Percentiles rank a stretch among this genome's conserved stretches.
phyloP scores from a whole-genome alignment of 2,113 vertebrate species.

The Heterotis niloticus region DNA sequence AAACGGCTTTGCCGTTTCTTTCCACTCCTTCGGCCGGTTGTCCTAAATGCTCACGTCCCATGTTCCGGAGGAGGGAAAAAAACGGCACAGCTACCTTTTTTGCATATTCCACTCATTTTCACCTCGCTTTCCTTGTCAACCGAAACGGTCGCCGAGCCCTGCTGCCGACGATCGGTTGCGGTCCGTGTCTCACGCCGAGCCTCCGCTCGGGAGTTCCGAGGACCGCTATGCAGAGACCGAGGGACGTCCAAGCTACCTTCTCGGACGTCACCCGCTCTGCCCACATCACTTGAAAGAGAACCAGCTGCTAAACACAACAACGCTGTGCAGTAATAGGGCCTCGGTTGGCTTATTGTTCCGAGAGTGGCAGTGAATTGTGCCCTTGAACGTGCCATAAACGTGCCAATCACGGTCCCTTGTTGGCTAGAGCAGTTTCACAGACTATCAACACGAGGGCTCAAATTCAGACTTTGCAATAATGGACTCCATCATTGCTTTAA shows the following conservation, averaged over 20 bases:
- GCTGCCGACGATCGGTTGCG: constrained; percentile 13
- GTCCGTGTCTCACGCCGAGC: not conserved
- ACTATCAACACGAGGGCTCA: not conserved
- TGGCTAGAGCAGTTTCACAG: constrained; percentile 18
- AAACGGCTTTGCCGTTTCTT: constrained; percentile 34
- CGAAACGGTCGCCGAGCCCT: not conserved
- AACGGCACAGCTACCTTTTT: not conserved
- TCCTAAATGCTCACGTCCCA: constrained; percentile 10
- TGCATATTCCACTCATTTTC: not conserved
- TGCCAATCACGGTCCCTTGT: constrained; percentile 33
- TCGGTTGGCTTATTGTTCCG: constrained; percentile 4
- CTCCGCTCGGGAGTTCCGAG: constrained; percentile 13
- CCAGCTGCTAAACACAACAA: constrained; percentile 32
- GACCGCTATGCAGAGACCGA: not conserved
- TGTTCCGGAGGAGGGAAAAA: not conserved
- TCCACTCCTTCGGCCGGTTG: constrained; percentile 10
- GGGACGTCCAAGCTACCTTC: not conserved
- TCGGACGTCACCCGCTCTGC: constrained; percentile 15
- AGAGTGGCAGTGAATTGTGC: constrained; percentile 7
- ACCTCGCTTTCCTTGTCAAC: not conserved
- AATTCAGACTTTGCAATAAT: constrained; percentile 12
- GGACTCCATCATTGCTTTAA: constrained; percentile 17
- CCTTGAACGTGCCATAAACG: constrained; percentile 33
- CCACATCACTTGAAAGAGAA: not conserved
- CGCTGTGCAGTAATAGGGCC: constrained; percentile 1